Evolutionary conservation across 2,888 invertebrate species (phyloP), one percentile per base, ranked within the genome.

Genomic region (Argyresthia albistria): DNA sequence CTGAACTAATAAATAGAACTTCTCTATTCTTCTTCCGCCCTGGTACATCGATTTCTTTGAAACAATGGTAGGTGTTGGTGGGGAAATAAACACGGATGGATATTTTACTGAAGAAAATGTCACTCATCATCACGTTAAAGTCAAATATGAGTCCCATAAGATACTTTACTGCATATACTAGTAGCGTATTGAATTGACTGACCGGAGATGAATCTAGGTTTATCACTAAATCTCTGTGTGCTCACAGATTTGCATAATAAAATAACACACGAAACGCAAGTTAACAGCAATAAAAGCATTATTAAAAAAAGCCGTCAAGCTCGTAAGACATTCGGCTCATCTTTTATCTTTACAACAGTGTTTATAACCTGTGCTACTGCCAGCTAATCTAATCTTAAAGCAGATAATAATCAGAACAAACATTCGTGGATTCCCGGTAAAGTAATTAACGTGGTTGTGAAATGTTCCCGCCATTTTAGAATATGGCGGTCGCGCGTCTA

Each of bases 1-100:
- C 60, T 68, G 65, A 57, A 74, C 70, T 66, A 75, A 76, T 65
- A 75, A 75, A 75, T 67, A 74, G 61, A 63, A 57, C 61, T 60
- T 58, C 64, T 55, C 64, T 63, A 57, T 61, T 64, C 64, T 64
- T 69, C 72, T 75, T 74, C 74, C 73, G 73, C 65, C 65, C 66
- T 66, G 55, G 66, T 58, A 58, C 59, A 59, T 53, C 52, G 55
- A 54, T 43, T 54, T 67, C 57, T 55, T 54, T 47, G 56, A 57
- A 60, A 69, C 55, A 55, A 57, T 25, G 25, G 25, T 4, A 25
- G 25, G 6, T 25, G 25, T 2, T 6, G 25, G 25, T 25, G 25
- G n/a, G n/a, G 25, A 25, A 25, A 25, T 25, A 25, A 25, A 25
- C 25, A 25, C 25, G 25, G 25, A 25, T 25, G 25, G 25, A 69